Evolutionary conservation across 2,113 vertebrate genomes (phyloP).

Genomic region (Trichomycterus rosablanca): DNA sequence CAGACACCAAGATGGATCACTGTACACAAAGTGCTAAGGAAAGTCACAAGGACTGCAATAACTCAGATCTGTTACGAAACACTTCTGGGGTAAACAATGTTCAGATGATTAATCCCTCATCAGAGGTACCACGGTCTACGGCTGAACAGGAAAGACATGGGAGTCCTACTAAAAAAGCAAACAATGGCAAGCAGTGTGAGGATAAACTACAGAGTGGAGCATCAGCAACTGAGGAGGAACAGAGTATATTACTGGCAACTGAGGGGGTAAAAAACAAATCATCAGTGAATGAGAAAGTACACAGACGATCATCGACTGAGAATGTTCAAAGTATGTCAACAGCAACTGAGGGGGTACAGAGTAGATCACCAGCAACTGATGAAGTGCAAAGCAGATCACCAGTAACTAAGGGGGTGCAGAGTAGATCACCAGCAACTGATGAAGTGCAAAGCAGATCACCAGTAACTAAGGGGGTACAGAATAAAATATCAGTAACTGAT

Average conservation of each 20-base stretch:
- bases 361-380: background rate
- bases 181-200: slow-evolving; percentile 24
- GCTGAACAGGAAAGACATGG: slow-evolving; percentile 43
- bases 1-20: slow-evolving; percentile 37
- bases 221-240: background rate
- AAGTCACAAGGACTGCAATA: slow-evolving; percentile 53
- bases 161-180: slow-evolving; percentile 45
- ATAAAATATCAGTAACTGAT: background rate
- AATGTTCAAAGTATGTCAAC: background rate
- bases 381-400: background rate
- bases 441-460: background rate
- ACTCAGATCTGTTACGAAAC: slow-evolving; percentile 42
- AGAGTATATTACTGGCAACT: too few relatives aligned
- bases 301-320: background rate
- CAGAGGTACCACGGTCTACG: slow-evolving; percentile 43
- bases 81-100: slow-evolving; percentile 41
- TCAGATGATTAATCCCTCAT: slow-evolving; percentile 21
- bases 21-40: slow-evolving; percentile 27
- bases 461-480: background rate
- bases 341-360: background rate
- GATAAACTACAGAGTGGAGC: slow-evolving; percentile 23
- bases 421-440: background rate
- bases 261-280: slow-evolving; percentile 6
- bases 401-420: background rate
- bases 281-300: background rate